A percentile compares a stretch with the other conserved stretches of the same genome.
Evolutionary conservation across 2,888 invertebrate genomes (phyloP).

Genomic region (Eilema griseolum): DNA sequence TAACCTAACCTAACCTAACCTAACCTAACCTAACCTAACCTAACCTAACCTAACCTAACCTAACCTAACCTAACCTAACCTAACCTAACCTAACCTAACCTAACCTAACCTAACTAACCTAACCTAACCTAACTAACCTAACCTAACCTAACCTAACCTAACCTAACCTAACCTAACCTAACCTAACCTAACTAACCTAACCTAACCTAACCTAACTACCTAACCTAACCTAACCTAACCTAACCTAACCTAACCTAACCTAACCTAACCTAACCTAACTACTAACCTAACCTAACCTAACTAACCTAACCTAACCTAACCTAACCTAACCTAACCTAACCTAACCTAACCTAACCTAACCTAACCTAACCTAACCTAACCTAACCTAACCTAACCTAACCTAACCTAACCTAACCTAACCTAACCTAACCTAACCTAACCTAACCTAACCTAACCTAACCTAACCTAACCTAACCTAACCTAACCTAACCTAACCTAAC

Average conservation of each 20-base stretch:
- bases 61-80: constrained; percentile 34
- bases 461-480: constrained; percentile 45
- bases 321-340: constrained; percentile 42
- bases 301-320: constrained; percentile 45
- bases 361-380: constrained; percentile 42
- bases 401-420: constrained; percentile 34
- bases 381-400: constrained; percentile 42
- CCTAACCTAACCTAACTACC: constrained; percentile 49
- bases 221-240: constrained; percentile 20
- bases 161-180: constrained; percentile 42
- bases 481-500: constrained; percentile 46
- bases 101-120: constrained; percentile 27
- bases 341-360: constrained; percentile 41
- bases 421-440: constrained; percentile 38
- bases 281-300: constrained; percentile 33
- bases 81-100: constrained; percentile 41
- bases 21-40: constrained; percentile 27
- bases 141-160: constrained; percentile 34
- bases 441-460: constrained; percentile 46
- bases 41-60: constrained; percentile 41
- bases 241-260: constrained; percentile 41
- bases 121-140: constrained; percentile 42
- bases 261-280: constrained; percentile 29
- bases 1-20: constrained; percentile 36
- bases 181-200: constrained; percentile 49